Evolutionary conservation across 1,140 invertebrate genomes (phyloP).

Genomic region (Papilio polytes): DNA sequence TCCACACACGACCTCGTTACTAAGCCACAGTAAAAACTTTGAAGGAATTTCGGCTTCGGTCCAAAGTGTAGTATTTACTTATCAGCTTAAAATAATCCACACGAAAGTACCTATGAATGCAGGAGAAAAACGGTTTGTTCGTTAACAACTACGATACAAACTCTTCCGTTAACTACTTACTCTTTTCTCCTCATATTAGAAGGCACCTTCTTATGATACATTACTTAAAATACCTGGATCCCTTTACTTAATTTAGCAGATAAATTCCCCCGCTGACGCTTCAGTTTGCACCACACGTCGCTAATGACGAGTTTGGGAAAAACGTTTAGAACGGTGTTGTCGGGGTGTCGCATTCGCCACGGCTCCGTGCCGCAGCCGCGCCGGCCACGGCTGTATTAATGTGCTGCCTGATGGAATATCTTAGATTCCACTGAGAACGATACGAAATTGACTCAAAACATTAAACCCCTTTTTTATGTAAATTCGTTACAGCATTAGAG

Average conservation of each 20-base stretch:
- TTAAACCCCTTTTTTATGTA: not conserved
- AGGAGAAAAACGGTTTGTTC: not conserved
- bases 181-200: no score
- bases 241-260: not conserved
- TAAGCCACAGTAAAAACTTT: conserved; percentile 57
- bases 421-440: not conserved
- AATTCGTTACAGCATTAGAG: not conserved
- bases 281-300: conserved; percentile 44
- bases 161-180: no score
- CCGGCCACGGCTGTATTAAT: conserved; percentile 34
- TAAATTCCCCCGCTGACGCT: not conserved
- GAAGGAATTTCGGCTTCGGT: conserved; percentile 50
- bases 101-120: not conserved
- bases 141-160: no score
- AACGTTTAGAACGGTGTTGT: conserved; percentile 59
- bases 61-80: not conserved
- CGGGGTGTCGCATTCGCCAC: conserved; percentile 51
- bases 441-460: not conserved
- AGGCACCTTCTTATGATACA: no score
- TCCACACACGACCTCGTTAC: conserved; percentile 66
- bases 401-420: not conserved
- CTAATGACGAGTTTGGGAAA: conserved; percentile 75
- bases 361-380: conserved; percentile 37
- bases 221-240: no score
- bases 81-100: not conserved